Evolutionary conservation across 2,113 vertebrate genomes (phyloP).

Genomic region (Ptychochromis oligacanthus): DNA sequence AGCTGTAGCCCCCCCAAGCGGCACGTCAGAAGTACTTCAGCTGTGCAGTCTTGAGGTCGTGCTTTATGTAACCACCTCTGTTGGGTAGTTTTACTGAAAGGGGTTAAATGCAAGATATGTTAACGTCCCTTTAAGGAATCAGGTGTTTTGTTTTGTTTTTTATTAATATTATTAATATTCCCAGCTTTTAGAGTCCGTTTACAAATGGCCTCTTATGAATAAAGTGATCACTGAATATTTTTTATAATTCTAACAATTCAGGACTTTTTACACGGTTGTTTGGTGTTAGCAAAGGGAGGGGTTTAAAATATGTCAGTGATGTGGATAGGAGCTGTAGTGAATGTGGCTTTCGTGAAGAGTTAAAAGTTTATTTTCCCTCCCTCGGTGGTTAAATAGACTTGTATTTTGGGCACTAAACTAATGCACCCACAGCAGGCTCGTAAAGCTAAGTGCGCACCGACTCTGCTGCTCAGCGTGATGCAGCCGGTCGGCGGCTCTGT

Average conservation of each 20-base stretch:
- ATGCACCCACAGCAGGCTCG: background rate
- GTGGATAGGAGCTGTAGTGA: background rate
- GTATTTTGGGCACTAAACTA: background rate
- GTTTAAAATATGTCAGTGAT: background rate
- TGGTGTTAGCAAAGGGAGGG: background rate
- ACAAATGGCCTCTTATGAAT: background rate
- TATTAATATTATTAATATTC: background rate
- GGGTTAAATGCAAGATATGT: background rate
- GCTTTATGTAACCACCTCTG: too few relatives aligned
- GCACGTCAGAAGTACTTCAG: conserved; percentile 24
- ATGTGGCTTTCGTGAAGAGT: background rate
- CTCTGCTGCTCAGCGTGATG: background rate
- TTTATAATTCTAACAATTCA: background rate
- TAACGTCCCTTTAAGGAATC: background rate
- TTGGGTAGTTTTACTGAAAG: background rate
- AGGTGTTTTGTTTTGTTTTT: background rate
- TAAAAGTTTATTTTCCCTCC: background rate
- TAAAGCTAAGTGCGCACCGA: background rate
- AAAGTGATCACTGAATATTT: background rate
- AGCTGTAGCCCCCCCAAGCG: conserved; percentile 48
- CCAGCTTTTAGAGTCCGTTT: background rate
- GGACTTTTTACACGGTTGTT: background rate
- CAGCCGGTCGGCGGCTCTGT: background rate
- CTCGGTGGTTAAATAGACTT: background rate
- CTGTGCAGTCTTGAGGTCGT: background rate